Conservation (phyloP, 1,140 invertebrate species). For the Lordiphosa collinella region DNA sequence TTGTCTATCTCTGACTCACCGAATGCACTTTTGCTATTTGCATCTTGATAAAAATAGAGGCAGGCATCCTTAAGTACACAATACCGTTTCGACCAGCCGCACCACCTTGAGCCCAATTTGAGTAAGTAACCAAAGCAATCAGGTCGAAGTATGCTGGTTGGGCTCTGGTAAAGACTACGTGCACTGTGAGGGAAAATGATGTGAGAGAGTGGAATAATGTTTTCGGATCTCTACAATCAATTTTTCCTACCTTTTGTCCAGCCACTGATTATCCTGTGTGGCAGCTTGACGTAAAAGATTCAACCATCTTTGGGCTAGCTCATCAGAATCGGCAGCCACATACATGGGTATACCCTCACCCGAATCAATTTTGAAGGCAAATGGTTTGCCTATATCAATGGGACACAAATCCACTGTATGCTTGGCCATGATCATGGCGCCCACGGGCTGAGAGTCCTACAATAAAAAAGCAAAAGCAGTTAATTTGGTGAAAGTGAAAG, state of each 20-base stretch:
- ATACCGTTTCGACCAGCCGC: slow-evolving; percentile 93
- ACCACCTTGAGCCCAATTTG: slow-evolving; percentile 89
- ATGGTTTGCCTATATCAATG: slow-evolving; percentile 78
- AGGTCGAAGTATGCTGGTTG: slow-evolving; percentile 87
- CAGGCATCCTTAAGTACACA: slow-evolving; percentile 97
- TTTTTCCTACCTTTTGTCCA: slow-evolving; percentile 82
- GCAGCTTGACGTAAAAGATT: slow-evolving; percentile 86
- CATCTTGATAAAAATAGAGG: slow-evolving; percentile 95
- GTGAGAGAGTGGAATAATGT: slow-evolving; percentile 21
- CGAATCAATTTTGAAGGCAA: slow-evolving; percentile 88
- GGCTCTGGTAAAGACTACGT: slow-evolving; percentile 85
- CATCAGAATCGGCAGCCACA: slow-evolving; percentile 89
- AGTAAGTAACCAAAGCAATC: slow-evolving; percentile 95
- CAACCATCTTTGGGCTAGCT: slow-evolving; percentile 87
- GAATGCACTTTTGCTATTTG: slow-evolving; percentile 90
- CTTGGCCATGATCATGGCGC: slow-evolving; percentile 91
- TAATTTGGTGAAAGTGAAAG: too few species aligned
- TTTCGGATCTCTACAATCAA: slow-evolving; percentile 27
- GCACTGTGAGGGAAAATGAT: slow-evolving; percentile 74
- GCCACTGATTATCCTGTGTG: slow-evolving; percentile 86
- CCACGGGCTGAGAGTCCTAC: slow-evolving; percentile 92
- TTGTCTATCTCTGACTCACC: slow-evolving; percentile 81
- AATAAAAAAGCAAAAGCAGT: slow-evolving; percentile 4
- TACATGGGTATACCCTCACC: slow-evolving; percentile 88
- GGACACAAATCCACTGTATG: slow-evolving; percentile 85